Conservation (phyloP, 2,113 vertebrate genomes). For the Felis chaus region DNA sequence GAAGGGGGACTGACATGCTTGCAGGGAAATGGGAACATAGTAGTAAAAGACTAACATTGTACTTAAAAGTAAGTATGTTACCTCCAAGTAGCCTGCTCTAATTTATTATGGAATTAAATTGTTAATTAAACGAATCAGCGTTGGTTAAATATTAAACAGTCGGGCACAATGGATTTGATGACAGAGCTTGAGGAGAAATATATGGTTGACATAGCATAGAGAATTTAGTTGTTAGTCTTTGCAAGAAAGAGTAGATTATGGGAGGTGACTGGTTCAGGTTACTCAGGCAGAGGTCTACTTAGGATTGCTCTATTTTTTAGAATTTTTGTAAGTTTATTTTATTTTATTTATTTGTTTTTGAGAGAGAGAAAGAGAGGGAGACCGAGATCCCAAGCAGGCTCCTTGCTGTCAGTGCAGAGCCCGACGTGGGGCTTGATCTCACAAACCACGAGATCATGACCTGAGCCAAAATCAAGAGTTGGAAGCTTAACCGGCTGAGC, state of each 20-base stretch:
- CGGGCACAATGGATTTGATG: not conserved
- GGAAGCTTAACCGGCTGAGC: too few species aligned
- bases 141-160: not conserved
- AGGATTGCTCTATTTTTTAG: not conserved
- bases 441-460: too few species aligned
- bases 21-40: not conserved
- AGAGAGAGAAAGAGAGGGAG: too few species aligned
- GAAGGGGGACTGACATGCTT: not conserved
- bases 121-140: not conserved
- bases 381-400: too few species aligned
- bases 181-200: not conserved
- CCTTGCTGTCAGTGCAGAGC: too few species aligned
- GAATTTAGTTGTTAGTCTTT: not conserved
- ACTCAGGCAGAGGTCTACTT: not conserved
- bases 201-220: not conserved
- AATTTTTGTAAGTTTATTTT: not conserved
- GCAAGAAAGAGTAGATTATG: not conserved
- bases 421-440: too few species aligned
- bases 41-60: not conserved
- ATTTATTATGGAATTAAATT: not conserved
- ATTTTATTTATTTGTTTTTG: too few species aligned
- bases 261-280: not conserved
- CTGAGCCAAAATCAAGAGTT: too few species aligned
- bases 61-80: conserved; percentile 36
- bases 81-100: not conserved